Conservation (phyloP, 2,888 invertebrate genomes). For the Acronicta leporina region DNA sequence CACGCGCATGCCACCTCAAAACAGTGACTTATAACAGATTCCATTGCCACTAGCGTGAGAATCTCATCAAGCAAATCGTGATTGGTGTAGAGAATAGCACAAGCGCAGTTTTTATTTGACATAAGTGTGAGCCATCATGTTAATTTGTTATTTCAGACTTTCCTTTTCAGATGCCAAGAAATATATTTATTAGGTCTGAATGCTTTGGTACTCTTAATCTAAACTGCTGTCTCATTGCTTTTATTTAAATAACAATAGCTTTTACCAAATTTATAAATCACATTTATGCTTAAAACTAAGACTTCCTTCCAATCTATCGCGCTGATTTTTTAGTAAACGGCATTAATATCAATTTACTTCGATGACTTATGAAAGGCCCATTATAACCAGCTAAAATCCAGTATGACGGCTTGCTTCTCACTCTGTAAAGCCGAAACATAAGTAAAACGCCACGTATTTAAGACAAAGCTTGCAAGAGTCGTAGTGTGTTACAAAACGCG, state of each 20-base stretch:
- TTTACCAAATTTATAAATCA: no score
- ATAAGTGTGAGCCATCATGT: constrained; percentile 66
- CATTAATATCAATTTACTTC: neutral
- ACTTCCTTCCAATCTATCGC: neutral
- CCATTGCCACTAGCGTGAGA: constrained; percentile 64
- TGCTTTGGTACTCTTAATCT: constrained; percentile 1
- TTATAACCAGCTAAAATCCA: neutral
- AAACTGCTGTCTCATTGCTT: neutral
- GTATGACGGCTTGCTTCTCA: constrained; percentile 1
- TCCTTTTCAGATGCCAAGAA: constrained; percentile 59
- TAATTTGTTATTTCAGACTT: constrained; percentile 66
- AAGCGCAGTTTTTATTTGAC: constrained; percentile 68
- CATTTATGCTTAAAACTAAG: neutral
- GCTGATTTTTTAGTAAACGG: neutral
- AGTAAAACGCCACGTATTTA: constrained; percentile 27
- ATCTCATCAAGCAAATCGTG: constrained; percentile 69
- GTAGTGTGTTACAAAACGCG: constrained; percentile 51
- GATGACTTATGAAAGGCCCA: neutral
- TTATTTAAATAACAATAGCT: neutral
- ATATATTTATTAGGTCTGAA: constrained; percentile 7
- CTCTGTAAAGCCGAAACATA: constrained; percentile 16
- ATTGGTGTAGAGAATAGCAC: constrained; percentile 69
- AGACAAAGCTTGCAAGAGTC: constrained; percentile 39
- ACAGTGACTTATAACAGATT: constrained; percentile 49
- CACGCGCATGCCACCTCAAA: constrained; percentile 38